Percentiles rank a stretch among this genome's conserved stretches.
These are phyloP conservation scores for Lepus europaeus DNA, from an alignment of 2,113 vertebrate genomes.

Conservation along the genomic window DNA sequence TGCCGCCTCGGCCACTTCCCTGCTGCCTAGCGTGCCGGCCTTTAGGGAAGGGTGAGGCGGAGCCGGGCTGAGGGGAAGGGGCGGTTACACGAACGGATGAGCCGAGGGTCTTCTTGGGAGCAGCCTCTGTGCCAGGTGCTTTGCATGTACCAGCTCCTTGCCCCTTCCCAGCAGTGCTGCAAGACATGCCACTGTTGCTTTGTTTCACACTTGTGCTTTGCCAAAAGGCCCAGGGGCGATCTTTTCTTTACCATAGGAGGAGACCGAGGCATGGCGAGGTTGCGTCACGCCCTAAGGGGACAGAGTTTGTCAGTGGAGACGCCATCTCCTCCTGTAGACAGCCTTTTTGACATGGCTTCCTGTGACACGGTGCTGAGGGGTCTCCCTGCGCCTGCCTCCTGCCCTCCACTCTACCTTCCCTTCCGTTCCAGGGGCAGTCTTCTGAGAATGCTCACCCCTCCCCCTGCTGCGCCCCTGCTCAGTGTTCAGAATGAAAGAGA, in stretches of 20 bases:
- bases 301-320: constrained; percentile 31
- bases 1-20: constrained; percentile 44
- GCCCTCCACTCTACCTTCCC: neutral
- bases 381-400: neutral
- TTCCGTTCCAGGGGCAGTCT: neutral
- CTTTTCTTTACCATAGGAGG: constrained; percentile 34
- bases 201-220: too few relatives aligned
- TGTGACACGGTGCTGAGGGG: neutral
- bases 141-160: constrained; percentile 36
- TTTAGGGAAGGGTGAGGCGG: constrained; percentile 67
- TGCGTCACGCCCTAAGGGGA: neutral
- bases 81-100: neutral
- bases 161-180: neutral
- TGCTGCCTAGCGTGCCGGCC: neutral
- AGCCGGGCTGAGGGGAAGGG: constrained; percentile 51
- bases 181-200: neutral
- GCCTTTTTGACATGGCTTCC: neutral
- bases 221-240: neutral
- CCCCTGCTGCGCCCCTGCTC: neutral
- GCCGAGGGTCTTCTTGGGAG: neutral
- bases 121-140: constrained; percentile 2
- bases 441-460: neutral
- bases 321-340: neutral
- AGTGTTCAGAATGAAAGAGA: constrained; percentile 49
- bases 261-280: constrained; percentile 18